phyloP scores from a whole-genome alignment of 2,888 invertebrate genomes.

The Gymnocheta viridis region DNA sequence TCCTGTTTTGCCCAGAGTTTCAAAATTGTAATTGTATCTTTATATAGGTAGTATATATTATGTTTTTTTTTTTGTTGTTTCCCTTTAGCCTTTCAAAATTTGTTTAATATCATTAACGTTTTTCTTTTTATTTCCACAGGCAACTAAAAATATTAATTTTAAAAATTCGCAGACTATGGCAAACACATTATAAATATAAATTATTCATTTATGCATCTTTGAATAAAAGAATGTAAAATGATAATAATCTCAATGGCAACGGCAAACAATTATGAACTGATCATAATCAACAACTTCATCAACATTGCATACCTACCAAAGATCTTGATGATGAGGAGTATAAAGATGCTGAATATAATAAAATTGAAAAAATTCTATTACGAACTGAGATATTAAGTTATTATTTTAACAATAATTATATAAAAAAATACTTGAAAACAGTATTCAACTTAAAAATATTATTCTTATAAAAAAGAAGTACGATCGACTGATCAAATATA shows the following conservation, averaged over 20 bases:
- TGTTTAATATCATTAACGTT: slow-evolving; percentile 1
- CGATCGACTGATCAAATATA: neutral
- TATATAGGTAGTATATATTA: neutral
- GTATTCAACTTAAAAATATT: slow-evolving; percentile 51
- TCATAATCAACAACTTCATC: slow-evolving; percentile 43
- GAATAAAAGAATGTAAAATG: slow-evolving; percentile 61
- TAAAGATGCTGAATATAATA: slow-evolving; percentile 31
- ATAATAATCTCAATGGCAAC: slow-evolving; percentile 54
- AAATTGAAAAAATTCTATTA: slow-evolving; percentile 46
- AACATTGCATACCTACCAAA: slow-evolving; percentile 37
- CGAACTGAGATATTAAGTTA: slow-evolving; percentile 54
- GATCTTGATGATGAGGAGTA: slow-evolving; percentile 39
- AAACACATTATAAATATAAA: slow-evolving; percentile 38
- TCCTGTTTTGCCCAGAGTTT: slow-evolving; percentile 17
- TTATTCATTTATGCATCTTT: slow-evolving; percentile 43
- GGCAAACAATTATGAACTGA: slow-evolving; percentile 46
- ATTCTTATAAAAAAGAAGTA: slow-evolving; percentile 39
- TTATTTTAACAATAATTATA: slow-evolving; percentile 48
- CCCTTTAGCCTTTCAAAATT: neutral
- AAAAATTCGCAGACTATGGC: slow-evolving; percentile 67
- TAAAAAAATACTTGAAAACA: slow-evolving; percentile 64
- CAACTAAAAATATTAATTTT: slow-evolving; percentile 55
- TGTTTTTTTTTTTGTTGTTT: neutral
- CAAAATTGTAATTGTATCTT: slow-evolving; percentile 31
- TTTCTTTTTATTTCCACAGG: slow-evolving; percentile 64